phyloP scores from a whole-genome alignment of 2,888 invertebrate species.

The Torymus texanus region DNA sequence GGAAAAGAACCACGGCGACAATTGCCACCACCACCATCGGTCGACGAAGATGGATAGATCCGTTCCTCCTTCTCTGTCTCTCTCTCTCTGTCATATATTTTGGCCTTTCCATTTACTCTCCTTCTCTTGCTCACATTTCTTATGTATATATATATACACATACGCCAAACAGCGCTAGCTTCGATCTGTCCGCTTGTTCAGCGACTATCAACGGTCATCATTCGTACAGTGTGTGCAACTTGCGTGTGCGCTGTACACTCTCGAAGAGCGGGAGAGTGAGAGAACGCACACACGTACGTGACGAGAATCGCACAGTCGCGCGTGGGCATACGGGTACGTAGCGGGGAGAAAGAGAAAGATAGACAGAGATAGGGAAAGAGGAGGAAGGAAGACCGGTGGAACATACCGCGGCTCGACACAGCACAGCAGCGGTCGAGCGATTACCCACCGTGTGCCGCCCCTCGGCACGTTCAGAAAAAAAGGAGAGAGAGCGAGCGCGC shows the following conservation, averaged over 20 bases:
- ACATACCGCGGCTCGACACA: slow-evolving; percentile 49
- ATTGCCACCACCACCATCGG: slow-evolving; percentile 66
- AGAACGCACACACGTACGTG: slow-evolving; percentile 25
- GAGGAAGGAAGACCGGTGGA: slow-evolving; percentile 44
- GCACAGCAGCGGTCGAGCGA: slow-evolving; percentile 47
- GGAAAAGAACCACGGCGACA: slow-evolving; percentile 72
- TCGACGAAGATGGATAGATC: slow-evolving; percentile 25
- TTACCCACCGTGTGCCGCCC: slow-evolving; percentile 58
- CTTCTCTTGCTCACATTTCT: too few species aligned
- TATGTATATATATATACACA: too few species aligned
- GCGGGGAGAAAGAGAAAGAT: too few species aligned
- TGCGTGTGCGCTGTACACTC: slow-evolving; percentile 39
- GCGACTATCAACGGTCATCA: slow-evolving; percentile 44
- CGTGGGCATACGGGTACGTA: not conserved
- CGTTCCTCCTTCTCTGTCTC: not conserved
- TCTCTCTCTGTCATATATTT: not conserved
- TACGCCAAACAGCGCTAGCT: not conserved
- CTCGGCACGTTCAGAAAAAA: slow-evolving; percentile 56
- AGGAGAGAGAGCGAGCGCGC: slow-evolving; percentile 32
- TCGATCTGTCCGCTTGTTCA: slow-evolving; percentile 49
- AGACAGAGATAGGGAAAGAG: slow-evolving; percentile 3
- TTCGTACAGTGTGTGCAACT: slow-evolving; percentile 25
- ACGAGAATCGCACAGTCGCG: slow-evolving; percentile 16
- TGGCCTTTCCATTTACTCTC: too few species aligned
- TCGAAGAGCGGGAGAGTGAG: slow-evolving; percentile 33